Base-by-base conservation (phyloP, 2,888 invertebrate genomes). In the Diaphora mendica region DNA sequence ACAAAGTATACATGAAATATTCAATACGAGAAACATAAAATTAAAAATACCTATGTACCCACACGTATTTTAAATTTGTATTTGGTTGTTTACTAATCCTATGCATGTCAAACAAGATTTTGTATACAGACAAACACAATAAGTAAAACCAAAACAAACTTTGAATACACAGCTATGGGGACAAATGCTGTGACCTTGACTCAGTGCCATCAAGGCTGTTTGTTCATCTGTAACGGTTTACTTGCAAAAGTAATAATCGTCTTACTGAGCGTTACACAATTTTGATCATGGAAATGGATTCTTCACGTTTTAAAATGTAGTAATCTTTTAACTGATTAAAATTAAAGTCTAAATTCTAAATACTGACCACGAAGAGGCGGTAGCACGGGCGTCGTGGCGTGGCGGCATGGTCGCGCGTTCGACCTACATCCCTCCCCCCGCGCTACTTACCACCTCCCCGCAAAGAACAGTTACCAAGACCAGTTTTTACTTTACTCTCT, bases 391-490 rank as follows among this genome's bases (percentile, higher is more conserved):
- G 77, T 55, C 65, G 51, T 70, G 75, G 81, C 80, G 86, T 83
- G 82, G 51, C 73, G 76, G 81, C 81, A 86, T 84, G 82, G 84
- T 85, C 83, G 82, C 85, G 86, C 86, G 88, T 86, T 86, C 90
- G 92, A 91, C 93, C 92, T 87, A 93, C 90, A 91, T 92, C 87
- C 87, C 88, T 92, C 87, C 87, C 88, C 86, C 82, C 85, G 77
- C 84, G 73, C 83, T 73, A 76, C 79, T 70, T 64, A 72, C 78
- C 79, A 30, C 73, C 80, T 80, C 86, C 81, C 83, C 86, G 86
- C 88, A 83, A 89, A 88, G 86, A 92, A 94, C 94, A 92, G 94
- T 94, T 94, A 94, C 85, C 78, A 85, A 91, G 86, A 94, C 94
- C 93, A 92, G 95, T 94, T 94, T 91, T 89, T 89, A 90, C 87